Conservation (phyloP, 2,113 vertebrate genomes). For the Nibea coibor region DNA sequence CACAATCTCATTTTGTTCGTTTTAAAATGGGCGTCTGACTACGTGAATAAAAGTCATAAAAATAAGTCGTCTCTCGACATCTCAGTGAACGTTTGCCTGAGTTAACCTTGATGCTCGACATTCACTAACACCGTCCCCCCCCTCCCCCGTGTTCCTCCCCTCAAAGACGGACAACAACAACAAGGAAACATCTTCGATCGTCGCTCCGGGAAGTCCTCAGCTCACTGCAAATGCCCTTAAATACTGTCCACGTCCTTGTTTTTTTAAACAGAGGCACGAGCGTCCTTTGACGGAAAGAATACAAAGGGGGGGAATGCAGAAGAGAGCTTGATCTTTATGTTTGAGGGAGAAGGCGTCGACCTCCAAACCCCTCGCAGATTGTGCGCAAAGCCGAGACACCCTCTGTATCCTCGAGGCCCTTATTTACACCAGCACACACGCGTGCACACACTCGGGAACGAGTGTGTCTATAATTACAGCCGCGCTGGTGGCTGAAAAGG, state of each 20-base stretch:
- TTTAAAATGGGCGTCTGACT: slow-evolving; percentile 58
- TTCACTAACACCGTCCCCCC: slow-evolving; percentile 35
- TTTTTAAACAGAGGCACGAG: slow-evolving; percentile 28
- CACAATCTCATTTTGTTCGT: slow-evolving; percentile 69
- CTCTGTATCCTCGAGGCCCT: not conserved
- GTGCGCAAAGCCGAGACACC: slow-evolving; percentile 19
- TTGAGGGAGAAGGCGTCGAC: slow-evolving; percentile 29
- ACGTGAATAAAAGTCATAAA: slow-evolving; percentile 59
- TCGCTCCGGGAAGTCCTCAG: no score
- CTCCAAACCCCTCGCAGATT: no score
- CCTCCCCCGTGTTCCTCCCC: no score
- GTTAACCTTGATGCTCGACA: slow-evolving; percentile 68
- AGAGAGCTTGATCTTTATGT: slow-evolving; percentile 29
- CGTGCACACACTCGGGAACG: slow-evolving; percentile 5
- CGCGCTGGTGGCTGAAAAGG: slow-evolving; percentile 20
- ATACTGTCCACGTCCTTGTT: slow-evolving; percentile 62
- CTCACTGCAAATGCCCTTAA: slow-evolving; percentile 70
- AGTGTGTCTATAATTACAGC: slow-evolving; percentile 45
- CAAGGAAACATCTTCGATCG: no score
- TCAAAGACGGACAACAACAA: no score
- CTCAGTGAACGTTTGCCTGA: slow-evolving; percentile 75
- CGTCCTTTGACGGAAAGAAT: slow-evolving; percentile 29
- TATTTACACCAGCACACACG: not conserved
- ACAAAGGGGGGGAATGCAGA: slow-evolving; percentile 48
- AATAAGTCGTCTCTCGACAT: slow-evolving; percentile 46